Base-by-base conservation (phyloP, 2,797 vertebrate genomes). In the Danio albolineatus region DNA sequence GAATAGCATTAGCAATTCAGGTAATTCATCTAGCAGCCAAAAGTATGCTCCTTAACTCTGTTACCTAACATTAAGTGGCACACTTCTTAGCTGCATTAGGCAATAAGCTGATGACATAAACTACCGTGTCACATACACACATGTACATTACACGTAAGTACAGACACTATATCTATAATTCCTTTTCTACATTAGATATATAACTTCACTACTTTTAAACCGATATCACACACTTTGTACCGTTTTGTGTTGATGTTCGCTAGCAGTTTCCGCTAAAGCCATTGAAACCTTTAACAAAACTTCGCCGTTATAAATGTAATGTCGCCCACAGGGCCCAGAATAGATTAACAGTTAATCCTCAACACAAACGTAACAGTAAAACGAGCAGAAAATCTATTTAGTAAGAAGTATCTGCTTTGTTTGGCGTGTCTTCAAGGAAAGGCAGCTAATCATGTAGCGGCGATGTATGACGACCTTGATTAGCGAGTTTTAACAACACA, bases 41-140 rank as follows among this genome's bases (percentile, higher is more conserved):
- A 17, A 39, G 70, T n/a, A 57, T 28, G 46, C 62, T 71, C 64
- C 21, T 19, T 19, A 69, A 59, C 64, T 38, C 64, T 48, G 54
- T 78, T 78, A 78, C 43, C 43, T 69, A 78, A 77, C 75, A 17
- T 49, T 10, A 67, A 57, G 53, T 67, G 75, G 39, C 75, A 77
- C 62, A 57, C 62, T 61, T 60, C 56, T 77, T 59, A 59, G 43
- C 53, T 66, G 38, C 48, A 66, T 76, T 76, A 76, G 51, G 21
- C 7, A 57, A 46, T 76, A 66, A 54, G 56, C 43, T 10, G 38
- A 21, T 17, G 21, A 8, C 72, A 61, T n/a, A 49, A 21, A 38
- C 19, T 10, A 61, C 6, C 7, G 10, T 46, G 14, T 54, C 46
- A 36, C 9, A 48, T 12, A 28, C 28, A 28, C 3, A 28, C 28